Evolutionary conservation across 2,888 invertebrate genomes (phyloP).

Genomic region (Acronicta alni): DNA sequence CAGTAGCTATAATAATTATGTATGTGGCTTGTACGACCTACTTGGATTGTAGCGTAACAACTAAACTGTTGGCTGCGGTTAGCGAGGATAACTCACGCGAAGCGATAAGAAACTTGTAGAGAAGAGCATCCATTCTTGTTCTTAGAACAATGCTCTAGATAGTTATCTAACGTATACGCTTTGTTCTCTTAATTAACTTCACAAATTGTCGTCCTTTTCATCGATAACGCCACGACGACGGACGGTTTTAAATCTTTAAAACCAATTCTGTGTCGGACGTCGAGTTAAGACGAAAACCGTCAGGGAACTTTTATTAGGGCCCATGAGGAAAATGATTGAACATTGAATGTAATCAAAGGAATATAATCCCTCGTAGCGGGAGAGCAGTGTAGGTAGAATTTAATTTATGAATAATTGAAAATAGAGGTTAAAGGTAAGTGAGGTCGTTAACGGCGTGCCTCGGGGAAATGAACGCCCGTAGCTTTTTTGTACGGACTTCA

Average conservation of each 20-base stretch:
- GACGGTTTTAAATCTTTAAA: constrained; percentile 63
- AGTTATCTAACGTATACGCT: constrained; percentile 75
- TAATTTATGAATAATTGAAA: constrained; percentile 86
- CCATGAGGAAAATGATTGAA: constrained; percentile 70
- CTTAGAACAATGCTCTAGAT: constrained; percentile 77
- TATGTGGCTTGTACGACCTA: constrained; percentile 56
- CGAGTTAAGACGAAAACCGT: constrained; percentile 53
- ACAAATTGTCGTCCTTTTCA: constrained; percentile 75
- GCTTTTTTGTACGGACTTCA: constrained; percentile 72
- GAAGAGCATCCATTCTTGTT: constrained; percentile 71
- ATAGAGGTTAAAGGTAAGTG: constrained; percentile 81
- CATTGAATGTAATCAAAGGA: constrained; percentile 72
- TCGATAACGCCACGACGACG: constrained; percentile 60
- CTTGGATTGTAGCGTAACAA: constrained; percentile 60
- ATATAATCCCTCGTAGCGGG: constrained; percentile 68
- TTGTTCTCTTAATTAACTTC: constrained; percentile 82
- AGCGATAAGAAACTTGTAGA: constrained; percentile 78
- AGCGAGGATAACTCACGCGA: constrained; percentile 71
- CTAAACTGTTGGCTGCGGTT: constrained; percentile 63
- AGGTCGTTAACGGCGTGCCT: constrained; percentile 79
- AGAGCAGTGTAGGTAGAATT: constrained; percentile 70
- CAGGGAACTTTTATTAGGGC: constrained; percentile 64
- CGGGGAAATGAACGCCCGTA: constrained; percentile 77
- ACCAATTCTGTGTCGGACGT: constrained; percentile 59
- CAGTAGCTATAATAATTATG: constrained; percentile 60